Conservation (phyloP, 2,888 invertebrate genomes). For the Harpalus rubripes region DNA sequence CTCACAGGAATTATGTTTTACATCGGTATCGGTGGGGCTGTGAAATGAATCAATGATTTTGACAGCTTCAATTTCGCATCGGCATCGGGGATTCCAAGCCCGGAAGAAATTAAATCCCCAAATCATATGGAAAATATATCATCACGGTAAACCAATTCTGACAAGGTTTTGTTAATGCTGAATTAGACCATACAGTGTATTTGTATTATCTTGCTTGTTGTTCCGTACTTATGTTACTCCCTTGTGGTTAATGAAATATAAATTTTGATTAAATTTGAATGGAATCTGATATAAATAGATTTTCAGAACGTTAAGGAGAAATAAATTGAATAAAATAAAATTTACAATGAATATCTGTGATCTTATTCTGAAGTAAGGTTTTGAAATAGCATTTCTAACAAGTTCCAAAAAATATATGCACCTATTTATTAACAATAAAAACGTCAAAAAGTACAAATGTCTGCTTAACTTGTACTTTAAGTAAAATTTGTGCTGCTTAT, state of each 20-base stretch:
- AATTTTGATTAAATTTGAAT: too few species aligned
- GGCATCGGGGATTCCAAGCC: not conserved
- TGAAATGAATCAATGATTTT: slow-evolving; percentile 44
- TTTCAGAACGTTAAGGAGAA: too few species aligned
- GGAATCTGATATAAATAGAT: too few species aligned
- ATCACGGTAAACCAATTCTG: not conserved
- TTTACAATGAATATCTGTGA: too few species aligned
- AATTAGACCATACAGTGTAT: not conserved
- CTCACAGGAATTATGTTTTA: slow-evolving; percentile 44
- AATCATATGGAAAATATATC: slow-evolving; percentile 3
- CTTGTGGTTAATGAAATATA: not conserved
- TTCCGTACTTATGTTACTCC: not conserved
- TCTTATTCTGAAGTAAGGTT: too few species aligned
- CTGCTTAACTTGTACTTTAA: too few species aligned
- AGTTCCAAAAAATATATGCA: too few species aligned
- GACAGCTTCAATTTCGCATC: slow-evolving; percentile 35
- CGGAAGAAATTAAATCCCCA: slow-evolving; percentile 5
- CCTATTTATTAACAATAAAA: too few species aligned
- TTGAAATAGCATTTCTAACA: too few species aligned
- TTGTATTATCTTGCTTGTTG: not conserved
- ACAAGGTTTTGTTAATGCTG: not conserved
- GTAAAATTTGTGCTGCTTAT: too few species aligned
- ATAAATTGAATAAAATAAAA: too few species aligned
- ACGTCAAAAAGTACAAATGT: too few species aligned
- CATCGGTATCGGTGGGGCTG: slow-evolving; percentile 17